Base-by-base conservation (phyloP, 1,140 invertebrate species). In the Ceratosolen solmsi region DNA sequence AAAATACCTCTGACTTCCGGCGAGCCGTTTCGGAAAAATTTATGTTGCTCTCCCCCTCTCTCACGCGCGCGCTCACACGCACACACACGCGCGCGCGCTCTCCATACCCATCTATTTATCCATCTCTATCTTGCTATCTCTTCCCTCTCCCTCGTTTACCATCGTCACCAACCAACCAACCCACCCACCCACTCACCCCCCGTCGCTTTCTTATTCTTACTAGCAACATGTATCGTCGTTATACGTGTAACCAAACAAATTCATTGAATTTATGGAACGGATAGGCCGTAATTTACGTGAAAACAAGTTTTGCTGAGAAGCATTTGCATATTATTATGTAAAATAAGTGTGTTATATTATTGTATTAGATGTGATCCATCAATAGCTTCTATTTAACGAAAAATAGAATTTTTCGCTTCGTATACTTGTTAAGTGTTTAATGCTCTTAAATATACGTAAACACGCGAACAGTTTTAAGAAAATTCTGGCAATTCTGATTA, bases 241-340 rank as follows among this genome's bases (percentile, higher is more conserved):
- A 22, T n/a, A 9, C 33, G 1, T 38, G 33, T 68, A 68, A 30
- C 22, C 9, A 3, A 20, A 49, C n/a, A 49, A 71, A 71, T 71
- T 71, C 38, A 27, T 49, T 49, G 22, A 30, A 71, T 30, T 71
- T 71, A 71, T 71, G 8, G 25, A 71, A 71, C 15, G 38, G 17
- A 49, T 27, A 49, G 70, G 41, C 70, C 41, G 15, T 71, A 49
- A 71, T 71, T 71, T 49, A 71, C 38, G 41, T 22, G 30, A 74
- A 74, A 74, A 74, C 51, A 74, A 11, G 72, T 56, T 74, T 33
- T 27, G 46, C 17, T 71, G 11, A 49, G 27, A 46, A 49, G 27
- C 30, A 74, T 74, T 54, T 74, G 72, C 49, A 79, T 84, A 84
- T 56, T 27, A 71, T 46, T 46, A 71, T 75, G 38, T 38, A 56